phyloP scores from a whole-genome alignment of 2,113 vertebrate genomes.

The Gavialis gangeticus region DNA sequence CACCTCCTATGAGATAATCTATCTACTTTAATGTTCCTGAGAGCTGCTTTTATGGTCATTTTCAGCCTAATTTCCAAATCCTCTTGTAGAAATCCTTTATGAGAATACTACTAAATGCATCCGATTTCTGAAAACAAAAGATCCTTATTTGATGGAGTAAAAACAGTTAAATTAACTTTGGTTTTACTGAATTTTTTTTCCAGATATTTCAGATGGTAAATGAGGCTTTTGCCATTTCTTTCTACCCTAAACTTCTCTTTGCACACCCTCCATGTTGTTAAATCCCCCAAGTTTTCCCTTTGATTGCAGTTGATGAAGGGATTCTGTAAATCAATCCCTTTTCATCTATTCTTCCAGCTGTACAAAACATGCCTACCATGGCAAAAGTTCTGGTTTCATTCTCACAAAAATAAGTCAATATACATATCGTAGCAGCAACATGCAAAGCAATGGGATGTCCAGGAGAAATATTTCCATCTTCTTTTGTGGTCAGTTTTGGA shows the following conservation, averaged over 20 bases:
- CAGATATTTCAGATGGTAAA: neutral
- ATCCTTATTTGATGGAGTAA: neutral
- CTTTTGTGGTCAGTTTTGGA: neutral
- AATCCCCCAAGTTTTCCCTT: neutral
- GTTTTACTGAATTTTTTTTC: neutral
- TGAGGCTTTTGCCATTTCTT: neutral
- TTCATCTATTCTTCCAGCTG: neutral
- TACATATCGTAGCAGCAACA: no score
- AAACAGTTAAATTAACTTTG: neutral
- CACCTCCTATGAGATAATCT: neutral
- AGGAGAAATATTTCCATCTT: neutral
- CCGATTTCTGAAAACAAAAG: neutral
- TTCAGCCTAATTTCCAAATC: neutral
- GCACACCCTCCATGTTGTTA: neutral
- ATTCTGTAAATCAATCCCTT: neutral
- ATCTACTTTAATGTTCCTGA: accelerated
- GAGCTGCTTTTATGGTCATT: neutral
- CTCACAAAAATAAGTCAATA: neutral
- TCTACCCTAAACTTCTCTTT: neutral
- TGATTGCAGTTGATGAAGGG: neutral
- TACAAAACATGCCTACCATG: neutral
- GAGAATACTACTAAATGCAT: neutral
- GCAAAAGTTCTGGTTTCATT: neutral
- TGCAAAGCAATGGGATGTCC: neutral
- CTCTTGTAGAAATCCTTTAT: neutral